Percentiles rank a stretch among this genome's conserved stretches.
Evolutionary conservation across 1,140 invertebrate species (phyloP).

Genomic region (Luehdorfia chinensis): DNA sequence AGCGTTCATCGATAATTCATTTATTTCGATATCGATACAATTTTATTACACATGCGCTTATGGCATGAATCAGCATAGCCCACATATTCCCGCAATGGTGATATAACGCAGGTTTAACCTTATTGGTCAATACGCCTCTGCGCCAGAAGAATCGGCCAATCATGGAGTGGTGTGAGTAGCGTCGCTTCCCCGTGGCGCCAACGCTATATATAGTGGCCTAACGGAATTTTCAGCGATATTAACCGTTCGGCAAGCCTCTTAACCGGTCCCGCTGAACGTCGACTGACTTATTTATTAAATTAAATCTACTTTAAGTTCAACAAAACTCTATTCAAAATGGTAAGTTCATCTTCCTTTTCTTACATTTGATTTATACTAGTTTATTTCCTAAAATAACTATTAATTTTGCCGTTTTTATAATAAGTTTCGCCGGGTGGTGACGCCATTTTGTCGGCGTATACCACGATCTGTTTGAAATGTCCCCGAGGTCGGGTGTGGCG

Average conservation of each 20-base stretch:
- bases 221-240: constrained; percentile 57
- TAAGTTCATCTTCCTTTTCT: constrained; percentile 41
- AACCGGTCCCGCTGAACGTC: constrained; percentile 71
- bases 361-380: constrained; percentile 9
- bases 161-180: constrained; percentile 33
- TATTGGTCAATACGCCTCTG: constrained; percentile 68
- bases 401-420: constrained; percentile 2
- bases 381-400: too few relatives aligned
- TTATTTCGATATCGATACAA: too few relatives aligned
- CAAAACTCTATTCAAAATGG: constrained; percentile 71
- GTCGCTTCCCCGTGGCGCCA: constrained; percentile 44
- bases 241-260: constrained; percentile 72
- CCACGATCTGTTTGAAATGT: constrained; percentile 24
- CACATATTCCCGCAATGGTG: constrained; percentile 72
- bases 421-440: constrained; percentile 38
- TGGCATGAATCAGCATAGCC: constrained; percentile 66
- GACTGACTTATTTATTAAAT: constrained; percentile 71
- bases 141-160: constrained; percentile 40
- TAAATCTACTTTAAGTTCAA: constrained; percentile 68
- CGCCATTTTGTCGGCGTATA: constrained; percentile 59
- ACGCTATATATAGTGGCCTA: constrained; percentile 52
- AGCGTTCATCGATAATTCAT: too few relatives aligned
- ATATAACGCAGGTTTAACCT: constrained; percentile 58
- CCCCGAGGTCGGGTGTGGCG: constrained; percentile 31
- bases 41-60: too few relatives aligned